Percentiles rank a stretch among this genome's conserved stretches.
Evolutionary conservation across 2,113 vertebrate species (phyloP).

Genomic region (Dasyornis broadbenti): DNA sequence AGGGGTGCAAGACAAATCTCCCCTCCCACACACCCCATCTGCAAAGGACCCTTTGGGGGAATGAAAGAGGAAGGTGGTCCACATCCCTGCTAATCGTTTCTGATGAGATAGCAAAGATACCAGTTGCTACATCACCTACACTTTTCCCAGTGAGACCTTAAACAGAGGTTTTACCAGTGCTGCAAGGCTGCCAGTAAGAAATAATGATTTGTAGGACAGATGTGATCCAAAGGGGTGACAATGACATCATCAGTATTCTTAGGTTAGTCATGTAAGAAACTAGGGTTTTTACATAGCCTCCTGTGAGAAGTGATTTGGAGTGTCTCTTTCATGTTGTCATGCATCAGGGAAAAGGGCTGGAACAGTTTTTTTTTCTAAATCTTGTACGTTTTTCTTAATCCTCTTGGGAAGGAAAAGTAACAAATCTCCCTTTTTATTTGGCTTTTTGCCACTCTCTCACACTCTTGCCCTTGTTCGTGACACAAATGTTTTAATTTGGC

Average conservation of each 20-base stretch:
- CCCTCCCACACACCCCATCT: neutral
- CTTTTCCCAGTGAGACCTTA: neutral
- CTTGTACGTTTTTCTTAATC: neutral
- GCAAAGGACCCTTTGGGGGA: neutral
- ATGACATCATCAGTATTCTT: neutral
- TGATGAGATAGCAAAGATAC: neutral
- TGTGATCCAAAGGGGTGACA: neutral
- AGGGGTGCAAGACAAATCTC: neutral
- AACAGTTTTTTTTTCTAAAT: neutral
- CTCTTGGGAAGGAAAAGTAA: neutral
- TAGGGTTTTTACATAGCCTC: neutral
- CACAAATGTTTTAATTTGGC: constrained; percentile 20
- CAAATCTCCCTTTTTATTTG: constrained; percentile 22
- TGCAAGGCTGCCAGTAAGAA: neutral
- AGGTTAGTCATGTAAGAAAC: neutral
- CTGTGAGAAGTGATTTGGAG: neutral
- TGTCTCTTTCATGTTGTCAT: neutral
- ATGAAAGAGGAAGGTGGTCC: neutral
- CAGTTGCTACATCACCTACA: neutral
- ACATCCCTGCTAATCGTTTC: neutral
- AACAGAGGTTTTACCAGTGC: neutral
- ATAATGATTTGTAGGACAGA: neutral
- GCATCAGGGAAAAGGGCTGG: neutral
- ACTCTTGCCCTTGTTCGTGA: neutral
- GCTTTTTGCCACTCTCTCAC: neutral